Evolutionary conservation across 2,797 vertebrate species (phyloP).

Genomic region (Percopsis omiscomaycus): DNA sequence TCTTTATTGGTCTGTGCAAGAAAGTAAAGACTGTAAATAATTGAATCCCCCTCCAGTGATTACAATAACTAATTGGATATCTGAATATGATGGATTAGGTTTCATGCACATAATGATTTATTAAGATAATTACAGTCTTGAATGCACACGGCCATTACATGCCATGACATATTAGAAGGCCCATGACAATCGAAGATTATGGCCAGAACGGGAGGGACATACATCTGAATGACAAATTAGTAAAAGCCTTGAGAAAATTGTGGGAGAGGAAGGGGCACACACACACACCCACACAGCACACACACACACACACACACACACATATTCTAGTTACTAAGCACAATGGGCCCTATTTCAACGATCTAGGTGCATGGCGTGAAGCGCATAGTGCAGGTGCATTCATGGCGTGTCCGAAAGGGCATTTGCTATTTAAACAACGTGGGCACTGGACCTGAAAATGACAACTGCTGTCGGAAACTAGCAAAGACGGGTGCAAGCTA

Average conservation of each 20-base stretch:
- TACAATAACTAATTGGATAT: conserved; percentile 54
- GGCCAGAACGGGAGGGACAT: not conserved
- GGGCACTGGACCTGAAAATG: too few relatives aligned
- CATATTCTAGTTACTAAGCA: too few relatives aligned
- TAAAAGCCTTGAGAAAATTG: not conserved
- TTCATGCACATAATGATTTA: conserved; percentile 46
- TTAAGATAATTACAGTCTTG: conserved; percentile 49
- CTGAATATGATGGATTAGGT: conserved; percentile 56
- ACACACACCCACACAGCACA: too few relatives aligned
- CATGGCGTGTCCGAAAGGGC: too few relatives aligned
- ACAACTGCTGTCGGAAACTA: too few relatives aligned
- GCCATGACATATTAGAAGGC: not conserved
- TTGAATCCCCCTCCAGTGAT: conserved; percentile 41
- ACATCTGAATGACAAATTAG: not conserved
- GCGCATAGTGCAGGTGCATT: too few relatives aligned
- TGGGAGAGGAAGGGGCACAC: not conserved
- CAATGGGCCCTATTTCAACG: too few relatives aligned
- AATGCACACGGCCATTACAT: conserved; percentile 16
- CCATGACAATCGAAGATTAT: not conserved
- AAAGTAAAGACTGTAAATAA: conserved; percentile 54
- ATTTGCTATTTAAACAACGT: too few relatives aligned
- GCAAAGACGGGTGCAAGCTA: too few relatives aligned
- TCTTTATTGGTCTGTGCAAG: conserved; percentile 19
- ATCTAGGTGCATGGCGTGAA: too few relatives aligned
- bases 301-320: too few relatives aligned